phyloP scores from a whole-genome alignment of 2,888 invertebrate genomes.

The Podabrus alpinus region DNA sequence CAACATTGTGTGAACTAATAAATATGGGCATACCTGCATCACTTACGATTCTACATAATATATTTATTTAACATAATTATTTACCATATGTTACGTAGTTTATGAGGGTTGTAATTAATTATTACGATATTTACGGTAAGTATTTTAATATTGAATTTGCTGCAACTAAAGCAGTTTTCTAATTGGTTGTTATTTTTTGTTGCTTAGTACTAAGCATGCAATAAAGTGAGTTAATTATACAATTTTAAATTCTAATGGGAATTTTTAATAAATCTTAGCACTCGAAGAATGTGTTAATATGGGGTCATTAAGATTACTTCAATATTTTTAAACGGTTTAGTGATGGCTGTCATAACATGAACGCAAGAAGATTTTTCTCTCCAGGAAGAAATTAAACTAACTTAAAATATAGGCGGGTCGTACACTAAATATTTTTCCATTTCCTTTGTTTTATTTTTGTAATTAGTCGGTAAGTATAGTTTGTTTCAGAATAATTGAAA shows the following conservation, averaged over 20 bases:
- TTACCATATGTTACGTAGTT: too few relatives aligned
- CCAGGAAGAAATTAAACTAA: not conserved
- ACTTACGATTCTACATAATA: too few relatives aligned
- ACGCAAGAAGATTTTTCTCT: not conserved
- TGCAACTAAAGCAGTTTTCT: not conserved
- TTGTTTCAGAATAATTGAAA: too few relatives aligned
- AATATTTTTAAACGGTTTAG: not conserved
- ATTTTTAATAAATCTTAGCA: not conserved
- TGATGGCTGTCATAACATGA: not conserved
- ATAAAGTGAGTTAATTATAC: not conserved
- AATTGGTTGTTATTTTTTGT: not conserved
- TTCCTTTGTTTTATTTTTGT: not conserved
- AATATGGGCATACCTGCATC: too few relatives aligned
- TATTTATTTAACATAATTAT: too few relatives aligned
- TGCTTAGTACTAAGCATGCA: not conserved
- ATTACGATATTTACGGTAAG: not conserved
- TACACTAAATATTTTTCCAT: not conserved
- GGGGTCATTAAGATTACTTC: not conserved
- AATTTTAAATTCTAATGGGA: not conserved
- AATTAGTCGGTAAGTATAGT: not conserved
- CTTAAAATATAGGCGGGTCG: not conserved
- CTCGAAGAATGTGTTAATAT: not conserved
- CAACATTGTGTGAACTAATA: too few relatives aligned
- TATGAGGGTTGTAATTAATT: too few relatives aligned
- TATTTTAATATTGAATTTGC: not conserved